Conservation (phyloP, 1,140 invertebrate species). For the Medauroidea extradentata region DNA sequence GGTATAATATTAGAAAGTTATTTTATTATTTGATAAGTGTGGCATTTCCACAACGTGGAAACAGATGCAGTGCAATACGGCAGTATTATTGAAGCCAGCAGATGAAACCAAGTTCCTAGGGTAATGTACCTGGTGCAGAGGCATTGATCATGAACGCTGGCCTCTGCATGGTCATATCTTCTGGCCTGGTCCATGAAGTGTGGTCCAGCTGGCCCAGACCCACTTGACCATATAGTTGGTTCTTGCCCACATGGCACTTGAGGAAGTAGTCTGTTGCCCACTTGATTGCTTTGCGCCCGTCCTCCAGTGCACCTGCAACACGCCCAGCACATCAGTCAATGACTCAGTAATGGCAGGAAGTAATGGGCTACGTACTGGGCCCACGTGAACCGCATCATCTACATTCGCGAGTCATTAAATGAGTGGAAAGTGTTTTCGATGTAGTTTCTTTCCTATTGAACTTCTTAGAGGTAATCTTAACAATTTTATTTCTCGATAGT, state of each 20-base stretch:
- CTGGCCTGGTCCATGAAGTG: slow-evolving; percentile 54
- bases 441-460: too few relatives aligned
- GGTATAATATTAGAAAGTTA: neutral
- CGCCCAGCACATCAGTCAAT: too few relatives aligned
- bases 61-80: neutral
- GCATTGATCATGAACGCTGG: slow-evolving; percentile 56
- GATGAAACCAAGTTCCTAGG: neutral
- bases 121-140: slow-evolving; percentile 46
- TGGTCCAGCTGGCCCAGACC: slow-evolving; percentile 53
- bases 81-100: neutral
- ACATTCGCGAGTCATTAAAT: too few relatives aligned
- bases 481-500: too few relatives aligned
- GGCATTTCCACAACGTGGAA: neutral
- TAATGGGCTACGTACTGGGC: too few relatives aligned
- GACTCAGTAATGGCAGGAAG: too few relatives aligned
- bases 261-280: too few relatives aligned
- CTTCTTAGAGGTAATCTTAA: too few relatives aligned
- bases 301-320: neutral
- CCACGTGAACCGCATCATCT: too few relatives aligned
- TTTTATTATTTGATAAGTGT: neutral
- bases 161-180: slow-evolving; percentile 56
- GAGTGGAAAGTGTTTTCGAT: too few relatives aligned
- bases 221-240: slow-evolving; percentile 56
- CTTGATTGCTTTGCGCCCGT: slow-evolving; percentile 47
- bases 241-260: slow-evolving; percentile 52